phyloP scores from a whole-genome alignment of 2,113 vertebrate species.

The Carassius carassius region DNA sequence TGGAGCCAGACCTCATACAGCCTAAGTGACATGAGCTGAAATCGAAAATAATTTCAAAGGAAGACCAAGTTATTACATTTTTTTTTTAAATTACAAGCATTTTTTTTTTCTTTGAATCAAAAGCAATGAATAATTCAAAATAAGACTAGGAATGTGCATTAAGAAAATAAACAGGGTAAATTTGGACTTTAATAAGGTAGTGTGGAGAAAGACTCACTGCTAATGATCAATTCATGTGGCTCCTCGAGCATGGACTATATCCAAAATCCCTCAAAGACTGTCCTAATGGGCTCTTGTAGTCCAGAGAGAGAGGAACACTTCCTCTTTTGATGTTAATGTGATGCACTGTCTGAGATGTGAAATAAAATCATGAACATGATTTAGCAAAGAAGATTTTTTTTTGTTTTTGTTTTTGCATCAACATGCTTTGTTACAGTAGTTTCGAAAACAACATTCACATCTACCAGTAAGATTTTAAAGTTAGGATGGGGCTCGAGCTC shows the following conservation, averaged over 20 bases:
- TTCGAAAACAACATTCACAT: neutral
- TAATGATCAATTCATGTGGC: neutral
- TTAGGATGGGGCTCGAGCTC: neutral
- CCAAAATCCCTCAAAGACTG: neutral
- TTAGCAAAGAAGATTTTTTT: neutral
- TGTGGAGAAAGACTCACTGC: neutral
- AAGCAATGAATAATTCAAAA: neutral
- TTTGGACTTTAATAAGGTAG: neutral
- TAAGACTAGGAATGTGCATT: neutral
- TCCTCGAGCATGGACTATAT: constrained; percentile 6
- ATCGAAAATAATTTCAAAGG: neutral
- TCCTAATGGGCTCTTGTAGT: neutral
- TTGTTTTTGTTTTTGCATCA: neutral
- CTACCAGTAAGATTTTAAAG: neutral
- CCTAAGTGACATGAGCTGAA: constrained; percentile 2
- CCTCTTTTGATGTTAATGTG: neutral
- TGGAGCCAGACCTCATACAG: neutral
- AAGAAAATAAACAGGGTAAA: neutral
- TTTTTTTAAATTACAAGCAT: neutral
- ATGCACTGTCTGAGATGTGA: neutral
- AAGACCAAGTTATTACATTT: neutral
- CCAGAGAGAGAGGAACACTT: neutral
- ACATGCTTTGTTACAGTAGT: neutral
- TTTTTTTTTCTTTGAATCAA: neutral
- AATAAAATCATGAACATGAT: neutral